These are phyloP conservation scores for Rhabdophis nuchalis DNA, from an alignment of 2,797 vertebrate genomes.

Conservation along the genomic window DNA sequence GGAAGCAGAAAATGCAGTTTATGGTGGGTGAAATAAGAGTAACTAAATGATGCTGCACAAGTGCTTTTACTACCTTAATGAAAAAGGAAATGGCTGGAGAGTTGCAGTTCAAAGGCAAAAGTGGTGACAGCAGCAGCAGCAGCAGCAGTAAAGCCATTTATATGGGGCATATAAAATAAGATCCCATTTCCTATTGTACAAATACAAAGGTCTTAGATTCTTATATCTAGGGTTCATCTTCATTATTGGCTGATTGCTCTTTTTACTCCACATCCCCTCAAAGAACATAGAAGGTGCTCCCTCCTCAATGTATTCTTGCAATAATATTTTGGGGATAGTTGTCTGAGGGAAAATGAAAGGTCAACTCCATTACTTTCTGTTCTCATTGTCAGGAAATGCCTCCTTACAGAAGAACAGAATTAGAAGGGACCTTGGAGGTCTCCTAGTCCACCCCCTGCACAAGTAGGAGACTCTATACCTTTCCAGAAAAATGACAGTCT, in stretches of 20 bases:
- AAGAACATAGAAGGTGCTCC: background rate
- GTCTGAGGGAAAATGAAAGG: background rate
- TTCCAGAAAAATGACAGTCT: too few species aligned
- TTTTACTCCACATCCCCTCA: background rate
- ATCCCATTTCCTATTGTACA: background rate
- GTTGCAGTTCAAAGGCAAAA: conserved; percentile 10
- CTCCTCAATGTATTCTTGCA: background rate
- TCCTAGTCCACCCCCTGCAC: too few species aligned
- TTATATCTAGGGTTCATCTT: background rate
- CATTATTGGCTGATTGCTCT: background rate
- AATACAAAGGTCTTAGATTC: background rate
- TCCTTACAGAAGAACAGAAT: too few species aligned
- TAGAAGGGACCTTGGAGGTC: too few species aligned
- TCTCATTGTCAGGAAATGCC: too few species aligned
- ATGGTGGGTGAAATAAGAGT: conserved; percentile 56
- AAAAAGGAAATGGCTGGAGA: conserved; percentile 29
- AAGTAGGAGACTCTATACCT: too few species aligned
- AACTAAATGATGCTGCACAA: conserved; percentile 44
- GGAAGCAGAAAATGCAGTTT: conserved; percentile 34
- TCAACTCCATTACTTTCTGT: background rate
- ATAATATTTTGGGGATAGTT: background rate
- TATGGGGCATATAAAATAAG: conserved; percentile 17
- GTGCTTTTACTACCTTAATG: conserved; percentile 29
- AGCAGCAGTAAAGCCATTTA: conserved; percentile 26
- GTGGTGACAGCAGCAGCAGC: conserved; percentile 16